Conservation (phyloP, 2,888 invertebrate genomes). For the Microctonus hyperodae region DNA sequence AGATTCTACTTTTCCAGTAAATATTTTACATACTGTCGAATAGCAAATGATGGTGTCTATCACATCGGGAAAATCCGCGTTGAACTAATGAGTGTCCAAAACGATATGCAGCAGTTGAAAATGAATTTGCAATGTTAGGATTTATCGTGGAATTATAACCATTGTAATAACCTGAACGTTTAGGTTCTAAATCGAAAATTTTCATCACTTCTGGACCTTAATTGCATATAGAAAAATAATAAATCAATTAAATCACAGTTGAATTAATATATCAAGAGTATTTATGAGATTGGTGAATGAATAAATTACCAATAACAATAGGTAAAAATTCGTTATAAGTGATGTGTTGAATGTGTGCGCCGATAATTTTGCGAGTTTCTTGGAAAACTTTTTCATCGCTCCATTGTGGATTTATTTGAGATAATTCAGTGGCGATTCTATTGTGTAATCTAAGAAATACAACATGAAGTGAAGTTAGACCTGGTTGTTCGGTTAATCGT, state of each 20-base stretch:
- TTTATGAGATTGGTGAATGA: too few relatives aligned
- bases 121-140: conserved; percentile 79
- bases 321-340: conserved; percentile 86
- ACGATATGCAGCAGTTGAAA: conserved; percentile 83
- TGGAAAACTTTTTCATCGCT: conserved; percentile 87
- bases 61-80: conserved; percentile 76
- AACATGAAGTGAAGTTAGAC: conserved; percentile 77
- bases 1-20: not conserved
- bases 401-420: conserved; percentile 83
- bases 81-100: conserved; percentile 90
- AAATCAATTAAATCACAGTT: not conserved
- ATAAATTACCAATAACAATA: conserved; percentile 71
- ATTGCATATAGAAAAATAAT: too few relatives aligned
- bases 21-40: conserved; percentile 71
- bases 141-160: conserved; percentile 76
- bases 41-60: conserved; percentile 73
- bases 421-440: conserved; percentile 75
- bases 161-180: conserved; percentile 73
- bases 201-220: conserved; percentile 75
- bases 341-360: conserved; percentile 83
- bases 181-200: conserved; percentile 76
- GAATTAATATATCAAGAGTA: too few relatives aligned
- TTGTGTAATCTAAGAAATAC: conserved; percentile 80
- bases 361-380: conserved; percentile 82
- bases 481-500: conserved; percentile 83